Percentiles rank a stretch among this genome's conserved stretches.
Evolutionary conservation across 2,888 invertebrate species (phyloP).

Genomic region (Pseudoips prasinana): DNA sequence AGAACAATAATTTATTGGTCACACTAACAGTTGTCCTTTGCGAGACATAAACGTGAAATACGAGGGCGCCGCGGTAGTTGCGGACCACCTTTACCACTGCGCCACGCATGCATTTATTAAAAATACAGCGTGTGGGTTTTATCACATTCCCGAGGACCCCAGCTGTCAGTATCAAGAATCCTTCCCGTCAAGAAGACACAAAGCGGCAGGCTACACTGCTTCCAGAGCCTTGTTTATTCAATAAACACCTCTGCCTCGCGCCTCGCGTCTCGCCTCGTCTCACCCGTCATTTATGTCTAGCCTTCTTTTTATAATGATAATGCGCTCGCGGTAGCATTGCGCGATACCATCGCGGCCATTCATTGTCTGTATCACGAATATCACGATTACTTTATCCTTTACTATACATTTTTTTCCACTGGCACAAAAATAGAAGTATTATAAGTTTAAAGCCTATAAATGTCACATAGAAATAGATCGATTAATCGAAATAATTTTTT

Average conservation of each 20-base stretch:
- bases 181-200: conserved; percentile 55
- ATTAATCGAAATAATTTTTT: too few species aligned
- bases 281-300: conserved; percentile 37
- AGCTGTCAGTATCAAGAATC: conserved; percentile 21
- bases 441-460: too few species aligned
- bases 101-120: too few species aligned
- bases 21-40: too few species aligned
- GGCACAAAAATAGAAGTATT: too few species aligned
- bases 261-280: conserved; percentile 22
- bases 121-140: conserved; percentile 2
- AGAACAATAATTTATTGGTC: too few species aligned
- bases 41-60: too few species aligned
- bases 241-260: conserved; percentile 54
- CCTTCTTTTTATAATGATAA: conserved; percentile 25
- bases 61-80: too few species aligned
- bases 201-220: conserved; percentile 40
- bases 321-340: conserved; percentile 33
- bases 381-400: conserved; percentile 10
- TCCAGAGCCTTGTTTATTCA: conserved; percentile 60
- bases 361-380: conserved; percentile 26
- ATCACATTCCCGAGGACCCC: conserved; percentile 21
- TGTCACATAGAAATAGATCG: too few species aligned
- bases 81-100: too few species aligned
- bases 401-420: conserved; percentile 1
- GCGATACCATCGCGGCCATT: conserved; percentile 26